Percentiles rank a stretch among this genome's conserved stretches.
These are phyloP conservation scores for Archaeoteleia sp. DNA, from an alignment of 2,888 invertebrate genomes.

Conservation along the genomic window DNA sequence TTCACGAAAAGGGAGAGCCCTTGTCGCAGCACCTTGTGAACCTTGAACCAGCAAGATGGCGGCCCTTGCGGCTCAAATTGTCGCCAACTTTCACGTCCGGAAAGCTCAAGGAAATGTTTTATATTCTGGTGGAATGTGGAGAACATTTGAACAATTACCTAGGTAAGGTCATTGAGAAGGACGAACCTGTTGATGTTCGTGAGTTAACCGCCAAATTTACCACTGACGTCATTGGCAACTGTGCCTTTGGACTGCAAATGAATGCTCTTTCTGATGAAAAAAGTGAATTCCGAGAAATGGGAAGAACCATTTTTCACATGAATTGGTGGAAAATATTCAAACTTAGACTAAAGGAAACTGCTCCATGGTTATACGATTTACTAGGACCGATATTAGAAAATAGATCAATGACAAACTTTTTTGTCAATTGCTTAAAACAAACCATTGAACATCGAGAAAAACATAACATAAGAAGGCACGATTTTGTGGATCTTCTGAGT, in stretches of 20 bases:
- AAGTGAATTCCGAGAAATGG: conserved; percentile 70
- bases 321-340: conserved; percentile 30
- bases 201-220: conserved; percentile 72
- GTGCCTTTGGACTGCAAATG: conserved; percentile 74
- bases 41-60: conserved; percentile 73
- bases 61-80: conserved; percentile 71
- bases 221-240: conserved; percentile 74
- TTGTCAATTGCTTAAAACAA: conserved; percentile 64
- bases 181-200: conserved; percentile 57
- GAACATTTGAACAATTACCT: conserved; percentile 65
- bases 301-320: conserved; percentile 60
- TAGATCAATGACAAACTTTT: conserved; percentile 62
- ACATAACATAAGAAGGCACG: conserved; percentile 71
- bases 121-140: conserved; percentile 69
- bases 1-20: conserved; percentile 63
- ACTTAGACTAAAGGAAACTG: conserved; percentile 26
- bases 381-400: conserved; percentile 53
- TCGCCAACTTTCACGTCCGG: conserved; percentile 76
- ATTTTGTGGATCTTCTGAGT: conserved; percentile 74
- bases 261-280: conserved; percentile 69
- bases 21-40: conserved; percentile 67
- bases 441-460: conserved; percentile 70
- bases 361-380: conserved; percentile 55
- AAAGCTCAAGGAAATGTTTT: conserved; percentile 75
- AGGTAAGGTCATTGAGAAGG: conserved; percentile 42